phyloP scores from a whole-genome alignment of 2,797 vertebrate species.

The Pseudomugil tenellus region DNA sequence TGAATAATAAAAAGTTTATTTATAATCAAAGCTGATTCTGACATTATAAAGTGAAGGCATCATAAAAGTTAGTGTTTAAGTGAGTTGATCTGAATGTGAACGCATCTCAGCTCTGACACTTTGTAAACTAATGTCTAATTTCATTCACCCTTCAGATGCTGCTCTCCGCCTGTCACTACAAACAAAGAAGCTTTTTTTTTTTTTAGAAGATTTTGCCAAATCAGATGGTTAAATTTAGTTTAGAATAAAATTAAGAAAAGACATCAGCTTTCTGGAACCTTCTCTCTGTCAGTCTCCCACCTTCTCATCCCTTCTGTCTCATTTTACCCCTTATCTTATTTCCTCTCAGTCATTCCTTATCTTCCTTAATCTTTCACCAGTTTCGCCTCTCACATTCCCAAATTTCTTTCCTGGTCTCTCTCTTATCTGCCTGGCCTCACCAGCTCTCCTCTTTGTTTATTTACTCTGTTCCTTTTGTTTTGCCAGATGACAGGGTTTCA shows the following conservation, averaged over 20 bases:
- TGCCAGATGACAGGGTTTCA: slow-evolving; percentile 5
- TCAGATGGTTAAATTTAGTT: slow-evolving; percentile 2
- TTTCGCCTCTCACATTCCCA: slow-evolving; percentile 28
- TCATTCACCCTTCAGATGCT: background rate
- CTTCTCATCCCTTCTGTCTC: slow-evolving; percentile 6
- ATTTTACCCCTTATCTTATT: slow-evolving; percentile 23
- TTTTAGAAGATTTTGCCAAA: slow-evolving; percentile 6
- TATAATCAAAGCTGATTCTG: background rate
- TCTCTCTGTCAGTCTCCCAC: slow-evolving; percentile 13
- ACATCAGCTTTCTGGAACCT: background rate
- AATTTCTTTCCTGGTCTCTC: slow-evolving; percentile 14
- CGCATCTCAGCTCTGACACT: background rate
- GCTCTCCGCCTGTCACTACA: slow-evolving; percentile 10
- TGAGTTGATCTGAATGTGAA: background rate
- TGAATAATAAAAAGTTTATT: background rate
- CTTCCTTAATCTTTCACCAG: slow-evolving; percentile 30
- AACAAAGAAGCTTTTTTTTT: slow-evolving; percentile 1
- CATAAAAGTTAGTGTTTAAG: background rate
- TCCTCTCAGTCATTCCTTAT: slow-evolving; percentile 9
- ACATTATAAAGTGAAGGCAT: background rate
- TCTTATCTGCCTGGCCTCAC: slow-evolving; percentile 26
- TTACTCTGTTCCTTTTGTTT: slow-evolving; percentile 2
- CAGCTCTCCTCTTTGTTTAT: slow-evolving; percentile 24
- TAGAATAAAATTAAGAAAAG: slow-evolving; percentile 11
- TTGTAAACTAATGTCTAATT: background rate